Evolutionary conservation across 1,140 invertebrate genomes (phyloP).

Genomic region (Chionoecetes opilio): DNA sequence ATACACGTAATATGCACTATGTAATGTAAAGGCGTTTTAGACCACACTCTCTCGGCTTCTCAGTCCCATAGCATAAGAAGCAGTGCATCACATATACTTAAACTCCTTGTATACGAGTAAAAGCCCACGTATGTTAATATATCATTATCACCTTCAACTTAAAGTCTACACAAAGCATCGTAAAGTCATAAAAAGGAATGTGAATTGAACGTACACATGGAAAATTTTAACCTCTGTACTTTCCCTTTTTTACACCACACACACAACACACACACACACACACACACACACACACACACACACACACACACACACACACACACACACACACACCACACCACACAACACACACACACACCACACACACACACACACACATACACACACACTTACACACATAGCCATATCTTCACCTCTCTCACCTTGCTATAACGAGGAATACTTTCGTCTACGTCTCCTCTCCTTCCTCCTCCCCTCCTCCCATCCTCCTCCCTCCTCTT

Average conservation of each 20-base stretch:
- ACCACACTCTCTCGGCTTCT: background rate
- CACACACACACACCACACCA: background rate
- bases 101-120: too few relatives aligned
- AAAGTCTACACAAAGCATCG: too few relatives aligned
- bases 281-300: conserved; percentile 48
- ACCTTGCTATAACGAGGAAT: background rate
- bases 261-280: background rate
- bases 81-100: too few relatives aligned
- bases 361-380: background rate
- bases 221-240: too few relatives aligned
- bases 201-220: too few relatives aligned
- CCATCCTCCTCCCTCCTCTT: background rate
- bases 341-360: background rate
- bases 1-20: background rate
- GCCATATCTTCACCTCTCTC: background rate
- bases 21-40: background rate
- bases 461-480: background rate
- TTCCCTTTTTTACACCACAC: background rate
- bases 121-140: too few relatives aligned
- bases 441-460: background rate
- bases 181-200: too few relatives aligned
- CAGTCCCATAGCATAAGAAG: too few relatives aligned
- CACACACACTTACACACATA: conserved; percentile 35
- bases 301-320: background rate
- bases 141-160: too few relatives aligned